phyloP scores from a whole-genome alignment of 2,113 vertebrate species.

The Tupaia chinensis region DNA sequence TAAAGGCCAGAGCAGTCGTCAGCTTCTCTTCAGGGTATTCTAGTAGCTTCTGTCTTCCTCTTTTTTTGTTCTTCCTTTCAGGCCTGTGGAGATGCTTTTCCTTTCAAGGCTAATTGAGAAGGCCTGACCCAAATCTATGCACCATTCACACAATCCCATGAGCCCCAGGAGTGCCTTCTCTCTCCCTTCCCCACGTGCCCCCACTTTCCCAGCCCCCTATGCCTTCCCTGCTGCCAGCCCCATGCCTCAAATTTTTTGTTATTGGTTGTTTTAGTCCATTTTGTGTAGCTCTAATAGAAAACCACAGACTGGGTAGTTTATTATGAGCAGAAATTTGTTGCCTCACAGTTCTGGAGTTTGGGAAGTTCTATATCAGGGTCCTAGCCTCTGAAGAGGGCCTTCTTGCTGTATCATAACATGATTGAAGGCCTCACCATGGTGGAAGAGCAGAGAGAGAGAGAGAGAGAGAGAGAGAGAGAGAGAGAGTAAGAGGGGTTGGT shows the following conservation, averaged over 20 bases:
- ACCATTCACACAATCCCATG: neutral
- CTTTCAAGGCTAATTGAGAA: slow-evolving; percentile 63
- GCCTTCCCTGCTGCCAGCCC: neutral
- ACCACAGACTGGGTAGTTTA: neutral
- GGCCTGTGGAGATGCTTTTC: neutral
- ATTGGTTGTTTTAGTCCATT: neutral
- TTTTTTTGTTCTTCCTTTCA: slow-evolving; percentile 49
- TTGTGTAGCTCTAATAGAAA: neutral
- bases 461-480: neutral
- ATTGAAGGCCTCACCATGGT: neutral
- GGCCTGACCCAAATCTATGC: slow-evolving; percentile 42
- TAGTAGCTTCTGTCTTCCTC: neutral
- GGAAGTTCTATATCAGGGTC: neutral
- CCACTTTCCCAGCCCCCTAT: neutral
- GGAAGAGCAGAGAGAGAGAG: neutral
- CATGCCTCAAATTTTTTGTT: no score
- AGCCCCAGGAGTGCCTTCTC: neutral
- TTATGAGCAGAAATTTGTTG: neutral
- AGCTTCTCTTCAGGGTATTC: slow-evolving; percentile 60
- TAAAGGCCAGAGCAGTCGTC: slow-evolving; percentile 49
- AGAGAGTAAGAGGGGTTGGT: no score
- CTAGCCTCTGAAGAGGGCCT: neutral
- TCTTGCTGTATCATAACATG: neutral
- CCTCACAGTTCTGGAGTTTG: neutral
- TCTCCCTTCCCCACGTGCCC: neutral